Percentiles rank a stretch among this genome's conserved stretches.
These are phyloP conservation scores for Ceramica pisi DNA, from an alignment of 2,888 invertebrate genomes.

Conservation along the genomic window DNA sequence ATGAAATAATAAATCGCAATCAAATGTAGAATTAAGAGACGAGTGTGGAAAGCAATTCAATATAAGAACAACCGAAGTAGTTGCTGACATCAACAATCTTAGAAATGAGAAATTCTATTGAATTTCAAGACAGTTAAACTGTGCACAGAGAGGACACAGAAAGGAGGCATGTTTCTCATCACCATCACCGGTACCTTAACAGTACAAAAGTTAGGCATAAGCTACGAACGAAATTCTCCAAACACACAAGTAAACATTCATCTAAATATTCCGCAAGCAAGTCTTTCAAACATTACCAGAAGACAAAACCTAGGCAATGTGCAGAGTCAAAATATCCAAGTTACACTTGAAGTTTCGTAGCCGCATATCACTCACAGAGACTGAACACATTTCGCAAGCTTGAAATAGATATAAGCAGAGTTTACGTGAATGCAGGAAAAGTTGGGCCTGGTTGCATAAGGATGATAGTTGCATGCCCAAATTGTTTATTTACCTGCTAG, in stretches of 20 bases:
- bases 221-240: not conserved
- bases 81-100: not conserved
- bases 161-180: no score
- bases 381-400: constrained; percentile 80
- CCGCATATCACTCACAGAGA: constrained; percentile 79
- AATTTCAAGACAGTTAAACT: not conserved
- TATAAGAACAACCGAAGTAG: not conserved
- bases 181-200: no score
- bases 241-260: not conserved
- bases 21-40: not conserved
- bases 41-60: not conserved
- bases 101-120: not conserved
- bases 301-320: constrained; percentile 29
- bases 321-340: constrained; percentile 68
- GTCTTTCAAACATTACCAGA: constrained; percentile 33
- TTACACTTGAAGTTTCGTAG: constrained; percentile 75
- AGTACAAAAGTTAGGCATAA: not conserved
- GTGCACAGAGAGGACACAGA: no score
- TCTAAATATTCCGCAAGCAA: constrained; percentile 27
- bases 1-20: not conserved
- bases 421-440: constrained; percentile 60
- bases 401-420: constrained; percentile 82
- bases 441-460: constrained; percentile 30
- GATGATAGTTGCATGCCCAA: constrained; percentile 26
- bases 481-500: constrained; percentile 25